Base-by-base conservation (phyloP, 2,113 vertebrate species). In the Xyliphius kryptos region DNA sequence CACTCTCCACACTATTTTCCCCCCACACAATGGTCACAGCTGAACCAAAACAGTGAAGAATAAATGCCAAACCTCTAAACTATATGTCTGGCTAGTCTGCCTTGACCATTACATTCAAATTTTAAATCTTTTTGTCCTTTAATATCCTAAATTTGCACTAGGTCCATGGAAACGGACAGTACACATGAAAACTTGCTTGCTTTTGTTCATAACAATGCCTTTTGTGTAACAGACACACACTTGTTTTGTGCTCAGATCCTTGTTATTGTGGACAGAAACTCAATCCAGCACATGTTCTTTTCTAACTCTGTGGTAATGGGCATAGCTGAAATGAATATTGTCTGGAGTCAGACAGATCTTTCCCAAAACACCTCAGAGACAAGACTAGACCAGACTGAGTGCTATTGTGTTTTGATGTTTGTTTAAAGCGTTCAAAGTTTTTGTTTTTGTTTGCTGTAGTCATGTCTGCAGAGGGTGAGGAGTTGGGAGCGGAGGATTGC, bases 121-220 rank as follows among this genome's bases (percentile, higher is more conserved):
- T n/a, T n/a, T n/a, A n/a, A n/a, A n/a, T n/a, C n/a, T n/a, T n/a
- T n/a, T n/a, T n/a, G 11, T 55, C 49, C 41, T 32, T 47, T 26
- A 15, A 38, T 8, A 14, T n/a, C 16, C 16, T 14, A 58, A 70
- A 49, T 70, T 61, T n/a, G n/a, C 49, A 22, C 44, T 21, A 43
- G 36, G 44, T 50, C 57, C 57, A 66, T 56, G 53, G 26, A 56
- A 64, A 64, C 43, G n/a, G n/a, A n/a, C n/a, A n/a, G n/a, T 66
- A 61, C 56, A 61, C 56, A 56, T 44, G 61, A 51, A 66, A 66
- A 55, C 54, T 37, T 32, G 21, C 50, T n/a, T 13, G 19, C 40
- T n/a, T n/a, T n/a, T n/a, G n/a, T 47, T 52, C 51, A 58, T 65
- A 26, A 61, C 49, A 48, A 47, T 38, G 57, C 21, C 40, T 47